Evolutionary conservation across 2,797 vertebrate genomes (phyloP).

Genomic region (Holocentrus rufus): DNA sequence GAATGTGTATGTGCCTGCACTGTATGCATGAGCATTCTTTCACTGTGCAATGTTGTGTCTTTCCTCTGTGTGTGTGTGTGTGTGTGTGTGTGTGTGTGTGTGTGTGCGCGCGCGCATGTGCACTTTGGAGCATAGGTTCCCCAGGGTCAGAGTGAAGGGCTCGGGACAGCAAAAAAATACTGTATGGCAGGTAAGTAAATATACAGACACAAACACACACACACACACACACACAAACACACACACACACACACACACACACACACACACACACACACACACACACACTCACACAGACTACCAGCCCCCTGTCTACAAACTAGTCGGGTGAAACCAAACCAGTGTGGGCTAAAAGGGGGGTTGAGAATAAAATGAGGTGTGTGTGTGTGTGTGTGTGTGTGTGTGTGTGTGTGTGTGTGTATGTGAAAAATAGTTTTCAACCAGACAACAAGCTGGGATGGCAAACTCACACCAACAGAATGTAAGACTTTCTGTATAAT

Average conservation of each 20-base stretch:
- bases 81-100: constrained; percentile 25
- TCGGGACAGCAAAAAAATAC: constrained; percentile 47
- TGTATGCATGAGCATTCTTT: neutral
- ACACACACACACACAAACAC: too few relatives aligned
- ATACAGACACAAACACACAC: constrained; percentile 32
- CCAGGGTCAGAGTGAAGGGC: constrained; percentile 59
- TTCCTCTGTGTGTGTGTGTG: constrained; percentile 28
- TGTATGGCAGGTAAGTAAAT: constrained; percentile 73
- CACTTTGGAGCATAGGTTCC: constrained; percentile 50
- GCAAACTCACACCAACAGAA: constrained; percentile 27
- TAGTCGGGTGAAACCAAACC: constrained; percentile 70
- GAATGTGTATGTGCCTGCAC: constrained; percentile 2
- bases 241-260: too few relatives aligned
- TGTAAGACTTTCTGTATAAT: constrained; percentile 1
- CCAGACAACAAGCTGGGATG: constrained; percentile 31
- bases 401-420: constrained; percentile 2
- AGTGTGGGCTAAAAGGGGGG: constrained; percentile 17
- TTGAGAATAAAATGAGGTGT: neutral
- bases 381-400: constrained; percentile 27
- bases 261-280: constrained; percentile 19
- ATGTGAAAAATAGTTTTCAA: constrained; percentile 26
- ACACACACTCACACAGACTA: constrained; percentile 19
- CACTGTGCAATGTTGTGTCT: neutral
- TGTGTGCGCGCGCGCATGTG: constrained; percentile 5
- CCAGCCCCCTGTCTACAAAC: constrained; percentile 61